Evolutionary conservation across 1,140 invertebrate species (phyloP).

Genomic region (Dolichoris vasculosae): DNA sequence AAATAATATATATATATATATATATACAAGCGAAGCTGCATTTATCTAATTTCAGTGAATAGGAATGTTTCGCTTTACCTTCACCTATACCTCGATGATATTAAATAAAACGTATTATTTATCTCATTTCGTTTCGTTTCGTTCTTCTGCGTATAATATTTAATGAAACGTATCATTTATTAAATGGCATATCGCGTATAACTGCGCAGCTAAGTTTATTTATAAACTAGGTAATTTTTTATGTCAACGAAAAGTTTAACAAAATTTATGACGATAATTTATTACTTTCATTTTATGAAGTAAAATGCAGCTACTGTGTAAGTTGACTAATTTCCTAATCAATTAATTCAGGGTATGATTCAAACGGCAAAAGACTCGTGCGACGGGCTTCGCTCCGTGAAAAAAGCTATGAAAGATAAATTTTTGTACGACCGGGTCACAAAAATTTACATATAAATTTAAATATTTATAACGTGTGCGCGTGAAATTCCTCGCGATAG

Average conservation of each 20-base stretch:
- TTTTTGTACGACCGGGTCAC: neutral
- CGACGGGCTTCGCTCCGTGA: slow-evolving; percentile 7
- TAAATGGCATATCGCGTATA: neutral
- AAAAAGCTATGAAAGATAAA: slow-evolving; percentile 18
- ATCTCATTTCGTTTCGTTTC: neutral
- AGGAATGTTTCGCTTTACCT: too few species aligned
- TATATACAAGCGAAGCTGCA: too few species aligned
- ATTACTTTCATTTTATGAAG: slow-evolving; percentile 37
- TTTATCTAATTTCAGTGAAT: neutral
- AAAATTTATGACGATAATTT: slow-evolving; percentile 22
- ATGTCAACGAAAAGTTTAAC: neutral
- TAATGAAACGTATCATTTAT: neutral
- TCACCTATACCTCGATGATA: neutral
- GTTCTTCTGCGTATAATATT: neutral
- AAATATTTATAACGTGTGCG: slow-evolving; percentile 30
- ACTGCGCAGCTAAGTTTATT: neutral
- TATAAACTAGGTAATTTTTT: neutral
- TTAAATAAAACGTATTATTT: neutral
- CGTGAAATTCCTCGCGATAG: slow-evolving; percentile 15
- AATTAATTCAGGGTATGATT: slow-evolving; percentile 42
- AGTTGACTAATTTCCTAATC: slow-evolving; percentile 47
- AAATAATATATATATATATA: too few species aligned
- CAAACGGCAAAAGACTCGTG: neutral
- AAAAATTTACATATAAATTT: slow-evolving; percentile 41
- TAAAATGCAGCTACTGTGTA: slow-evolving; percentile 35